phyloP scores from a whole-genome alignment of 2,888 invertebrate genomes.

The Orchesella flavescens region DNA sequence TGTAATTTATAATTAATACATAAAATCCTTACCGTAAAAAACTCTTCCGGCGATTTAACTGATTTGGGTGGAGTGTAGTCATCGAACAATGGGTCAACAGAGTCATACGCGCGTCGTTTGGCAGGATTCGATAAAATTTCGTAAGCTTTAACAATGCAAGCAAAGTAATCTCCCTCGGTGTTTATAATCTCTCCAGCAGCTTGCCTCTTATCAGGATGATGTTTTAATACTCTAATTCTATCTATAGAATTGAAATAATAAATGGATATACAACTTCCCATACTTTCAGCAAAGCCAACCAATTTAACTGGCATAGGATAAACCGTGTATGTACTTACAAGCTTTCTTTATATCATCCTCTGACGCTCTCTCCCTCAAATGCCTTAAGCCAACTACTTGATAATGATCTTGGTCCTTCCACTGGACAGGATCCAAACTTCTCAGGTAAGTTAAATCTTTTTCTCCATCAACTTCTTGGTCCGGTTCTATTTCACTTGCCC shows the following conservation, averaged over 20 bases:
- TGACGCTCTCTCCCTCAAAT: constrained; percentile 87
- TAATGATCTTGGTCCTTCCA: constrained; percentile 99
- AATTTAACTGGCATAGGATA: too few species aligned
- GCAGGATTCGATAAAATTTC: constrained; percentile 88
- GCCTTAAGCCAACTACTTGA: constrained; percentile 91
- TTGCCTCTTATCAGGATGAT: constrained; percentile 98
- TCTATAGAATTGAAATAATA: constrained; percentile 74
- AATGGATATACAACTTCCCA: neutral
- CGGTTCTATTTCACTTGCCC: constrained; percentile 31
- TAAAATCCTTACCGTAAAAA: constrained; percentile 67
- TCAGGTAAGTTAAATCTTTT: constrained; percentile 87
- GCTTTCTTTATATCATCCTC: constrained; percentile 95
- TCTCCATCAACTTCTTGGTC: constrained; percentile 74
- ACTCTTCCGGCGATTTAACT: constrained; percentile 77
- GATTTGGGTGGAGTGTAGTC: constrained; percentile 86
- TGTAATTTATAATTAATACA: too few species aligned
- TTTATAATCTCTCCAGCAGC: constrained; percentile 90
- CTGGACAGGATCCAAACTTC: constrained; percentile 93
- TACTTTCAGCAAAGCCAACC: neutral
- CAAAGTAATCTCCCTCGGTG: constrained; percentile 96
- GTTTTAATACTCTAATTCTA: constrained; percentile 88
- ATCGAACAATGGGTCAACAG: constrained; percentile 95
- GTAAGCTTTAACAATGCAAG: constrained; percentile 98
- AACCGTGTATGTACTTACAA: constrained; percentile 83
- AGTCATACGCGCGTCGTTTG: constrained; percentile 93